Conservation (phyloP, 1,140 invertebrate species). For the Ptiloglossa arizonensis region DNA sequence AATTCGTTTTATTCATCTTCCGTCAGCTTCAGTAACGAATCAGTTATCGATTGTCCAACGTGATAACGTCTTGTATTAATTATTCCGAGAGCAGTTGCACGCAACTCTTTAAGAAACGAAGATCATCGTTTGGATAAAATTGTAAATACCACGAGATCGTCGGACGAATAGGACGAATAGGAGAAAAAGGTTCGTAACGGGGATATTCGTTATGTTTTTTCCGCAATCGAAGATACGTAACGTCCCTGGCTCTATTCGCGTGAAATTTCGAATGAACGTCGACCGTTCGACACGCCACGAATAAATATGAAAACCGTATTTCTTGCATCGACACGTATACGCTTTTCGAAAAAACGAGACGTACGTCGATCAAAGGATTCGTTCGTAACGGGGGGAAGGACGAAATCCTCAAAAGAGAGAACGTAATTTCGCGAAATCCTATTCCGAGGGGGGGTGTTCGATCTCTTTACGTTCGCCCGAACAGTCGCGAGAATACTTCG, state of each 20-base stretch:
- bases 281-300: not conserved
- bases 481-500: not conserved
- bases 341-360: conserved; percentile 16
- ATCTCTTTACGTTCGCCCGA: not conserved
- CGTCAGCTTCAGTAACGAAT: too few species aligned
- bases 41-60: too few species aligned
- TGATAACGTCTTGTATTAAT: too few species aligned
- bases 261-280: not conserved
- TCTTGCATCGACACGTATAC: not conserved
- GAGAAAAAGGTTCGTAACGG: too few species aligned
- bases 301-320: conserved; percentile 14
- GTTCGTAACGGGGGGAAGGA: not conserved
- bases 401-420: not conserved
- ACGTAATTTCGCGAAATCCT: not conserved
- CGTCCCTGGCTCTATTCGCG: not conserved
- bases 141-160: too few species aligned
- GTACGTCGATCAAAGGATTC: not conserved
- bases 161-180: too few species aligned
- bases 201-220: not conserved
- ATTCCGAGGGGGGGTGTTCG: not conserved
- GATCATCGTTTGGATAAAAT: too few species aligned
- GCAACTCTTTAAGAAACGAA: too few species aligned
- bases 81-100: too few species aligned
- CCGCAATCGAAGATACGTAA: not conserved
- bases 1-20: too few species aligned